These are phyloP conservation scores for Zygothrica quintamaculata DNA, from an alignment of 2,888 invertebrate genomes.

Conservation along the genomic window DNA sequence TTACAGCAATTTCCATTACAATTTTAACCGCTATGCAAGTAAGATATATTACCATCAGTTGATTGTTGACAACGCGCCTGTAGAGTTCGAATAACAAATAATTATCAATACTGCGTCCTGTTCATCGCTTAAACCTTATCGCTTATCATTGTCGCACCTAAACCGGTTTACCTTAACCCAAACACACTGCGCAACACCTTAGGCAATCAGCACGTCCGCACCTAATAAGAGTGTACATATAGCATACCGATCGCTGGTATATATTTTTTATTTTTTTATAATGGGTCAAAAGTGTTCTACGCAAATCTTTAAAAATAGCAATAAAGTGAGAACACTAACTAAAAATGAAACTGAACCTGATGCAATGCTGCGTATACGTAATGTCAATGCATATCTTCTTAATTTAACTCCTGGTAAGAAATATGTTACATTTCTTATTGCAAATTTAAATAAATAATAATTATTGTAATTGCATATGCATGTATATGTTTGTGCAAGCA, in stretches of 20 bases:
- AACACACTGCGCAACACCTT: neutral
- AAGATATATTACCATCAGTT: conserved; percentile 32
- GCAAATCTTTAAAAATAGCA: conserved; percentile 22
- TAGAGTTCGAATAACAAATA: conserved; percentile 30
- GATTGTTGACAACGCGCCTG: conserved; percentile 26
- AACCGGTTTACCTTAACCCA: conserved; percentile 44
- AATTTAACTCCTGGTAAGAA: conserved; percentile 40
- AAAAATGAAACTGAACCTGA: conserved; percentile 15
- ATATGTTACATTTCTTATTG: neutral
- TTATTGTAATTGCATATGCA: too few species aligned
- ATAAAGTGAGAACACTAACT: neutral
- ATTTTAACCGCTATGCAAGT: conserved; percentile 26
- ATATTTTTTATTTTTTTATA: too few species aligned
- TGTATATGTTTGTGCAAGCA: too few species aligned
- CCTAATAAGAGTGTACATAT: conserved; percentile 1
- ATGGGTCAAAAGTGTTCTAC: conserved; percentile 60
- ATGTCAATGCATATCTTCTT: conserved; percentile 49
- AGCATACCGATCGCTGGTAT: conserved; percentile 20
- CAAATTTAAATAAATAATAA: too few species aligned
- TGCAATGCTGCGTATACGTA: conserved; percentile 43
- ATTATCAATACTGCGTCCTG: conserved; percentile 25
- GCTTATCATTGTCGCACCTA: conserved; percentile 19
- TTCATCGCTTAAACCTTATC: conserved; percentile 5
- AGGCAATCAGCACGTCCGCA: conserved; percentile 17
- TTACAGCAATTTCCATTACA: conserved; percentile 41